Percentiles rank a stretch among this genome's conserved stretches.
phyloP scores from a whole-genome alignment of 2,888 invertebrate species.

The Cephus pulcher region DNA sequence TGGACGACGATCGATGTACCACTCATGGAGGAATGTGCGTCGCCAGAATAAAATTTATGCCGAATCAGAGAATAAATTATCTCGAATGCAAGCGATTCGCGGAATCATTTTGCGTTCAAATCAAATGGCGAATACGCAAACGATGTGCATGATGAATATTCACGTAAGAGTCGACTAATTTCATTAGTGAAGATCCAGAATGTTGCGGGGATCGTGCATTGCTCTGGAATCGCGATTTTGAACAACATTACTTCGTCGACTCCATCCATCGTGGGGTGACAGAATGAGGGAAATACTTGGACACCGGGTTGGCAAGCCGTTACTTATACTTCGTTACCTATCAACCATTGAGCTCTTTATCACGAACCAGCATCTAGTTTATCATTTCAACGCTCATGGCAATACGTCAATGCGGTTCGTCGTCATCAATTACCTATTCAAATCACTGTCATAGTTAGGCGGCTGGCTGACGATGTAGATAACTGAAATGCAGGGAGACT shows the following conservation, averaged over 20 bases:
- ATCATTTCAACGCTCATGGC: constrained; percentile 44
- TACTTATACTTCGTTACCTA: constrained; percentile 24
- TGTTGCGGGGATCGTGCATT: neutral
- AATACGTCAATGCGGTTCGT: constrained; percentile 53
- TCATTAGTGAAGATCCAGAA: neutral
- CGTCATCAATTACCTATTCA: constrained; percentile 55
- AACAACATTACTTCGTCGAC: neutral
- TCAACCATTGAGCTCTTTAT: constrained; percentile 50
- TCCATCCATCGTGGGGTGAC: neutral
- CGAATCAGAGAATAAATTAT: no score
- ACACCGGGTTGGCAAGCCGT: no score
- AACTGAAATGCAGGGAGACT: no score
- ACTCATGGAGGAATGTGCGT: no score
- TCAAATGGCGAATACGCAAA: no score
- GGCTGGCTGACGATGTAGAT: no score
- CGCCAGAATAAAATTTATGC: no score
- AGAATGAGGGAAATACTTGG: no score
- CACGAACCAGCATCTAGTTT: constrained; percentile 29
- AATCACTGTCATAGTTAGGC: constrained; percentile 47
- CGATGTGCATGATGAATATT: neutral
- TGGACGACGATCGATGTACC: no score
- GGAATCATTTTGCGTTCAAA: no score
- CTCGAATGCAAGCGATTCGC: no score
- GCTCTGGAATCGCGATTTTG: neutral
- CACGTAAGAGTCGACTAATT: neutral